A percentile compares a stretch with the other conserved stretches of the same genome.
Evolutionary conservation across 2,888 invertebrate species (phyloP).

Genomic region (Scelioninae gen. 1): DNA sequence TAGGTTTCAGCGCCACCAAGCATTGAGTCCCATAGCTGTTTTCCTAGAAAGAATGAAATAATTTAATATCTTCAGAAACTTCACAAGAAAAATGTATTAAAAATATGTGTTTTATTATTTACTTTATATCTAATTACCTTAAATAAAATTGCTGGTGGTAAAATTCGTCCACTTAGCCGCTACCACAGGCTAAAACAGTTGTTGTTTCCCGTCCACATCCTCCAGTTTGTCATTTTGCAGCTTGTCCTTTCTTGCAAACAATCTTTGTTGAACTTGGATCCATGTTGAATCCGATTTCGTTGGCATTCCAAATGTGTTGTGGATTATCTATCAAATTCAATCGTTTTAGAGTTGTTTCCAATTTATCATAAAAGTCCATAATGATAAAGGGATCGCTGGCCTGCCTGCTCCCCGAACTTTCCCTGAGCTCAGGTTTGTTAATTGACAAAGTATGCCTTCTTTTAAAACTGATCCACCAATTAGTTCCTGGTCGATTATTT

Average conservation of each 20-base stretch:
- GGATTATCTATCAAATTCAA: slow-evolving; percentile 30
- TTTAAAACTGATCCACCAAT: slow-evolving; percentile 17
- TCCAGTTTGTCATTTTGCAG: slow-evolving; percentile 32
- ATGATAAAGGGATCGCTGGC: slow-evolving; percentile 30
- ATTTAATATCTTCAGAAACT: not conserved
- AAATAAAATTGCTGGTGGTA: slow-evolving; percentile 20
- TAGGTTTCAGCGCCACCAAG: too few relatives aligned
- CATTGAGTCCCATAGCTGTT: slow-evolving; percentile 17
- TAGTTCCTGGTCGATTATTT: slow-evolving; percentile 20
- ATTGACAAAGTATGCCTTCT: slow-evolving; percentile 14
- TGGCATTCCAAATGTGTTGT: slow-evolving; percentile 34
- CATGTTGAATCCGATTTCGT: slow-evolving; percentile 20
- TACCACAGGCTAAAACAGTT: slow-evolving; percentile 36
- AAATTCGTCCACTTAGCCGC: slow-evolving; percentile 16
- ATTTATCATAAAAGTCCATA: slow-evolving; percentile 33
- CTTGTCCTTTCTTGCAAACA: slow-evolving; percentile 17
- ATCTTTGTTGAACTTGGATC: slow-evolving; percentile 29
- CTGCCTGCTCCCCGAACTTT: slow-evolving; percentile 13
- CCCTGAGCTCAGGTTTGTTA: slow-evolving; percentile 22
- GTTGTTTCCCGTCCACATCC: slow-evolving; percentile 28
- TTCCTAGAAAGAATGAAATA: slow-evolving; percentile 13
- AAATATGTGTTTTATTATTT: not conserved
- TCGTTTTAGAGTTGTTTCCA: not conserved
- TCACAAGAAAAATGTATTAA: slow-evolving; percentile 1
- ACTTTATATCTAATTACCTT: slow-evolving; percentile 9